Conservation (phyloP, 2,113 vertebrate genomes). For the Platysteira castanea region DNA sequence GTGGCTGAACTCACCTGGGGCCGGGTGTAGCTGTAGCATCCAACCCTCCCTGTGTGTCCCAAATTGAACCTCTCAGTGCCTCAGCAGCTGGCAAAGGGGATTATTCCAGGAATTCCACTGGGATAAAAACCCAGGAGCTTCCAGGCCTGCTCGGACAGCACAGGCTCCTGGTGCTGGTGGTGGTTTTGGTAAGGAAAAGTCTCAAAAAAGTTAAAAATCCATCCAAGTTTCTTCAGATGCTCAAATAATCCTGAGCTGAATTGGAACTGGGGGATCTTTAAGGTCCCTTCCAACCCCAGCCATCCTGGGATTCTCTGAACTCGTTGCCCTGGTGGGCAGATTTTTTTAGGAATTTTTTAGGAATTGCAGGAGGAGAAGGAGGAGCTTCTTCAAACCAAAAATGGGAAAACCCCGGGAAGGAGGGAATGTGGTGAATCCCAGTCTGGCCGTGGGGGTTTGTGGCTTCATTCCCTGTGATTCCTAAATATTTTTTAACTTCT, state of each 20-base stretch:
- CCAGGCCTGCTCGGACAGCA: not conserved
- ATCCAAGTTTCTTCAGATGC: not conserved
- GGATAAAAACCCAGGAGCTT: not conserved
- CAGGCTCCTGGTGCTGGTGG: accelerated
- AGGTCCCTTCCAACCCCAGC: not conserved
- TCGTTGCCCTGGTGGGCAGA: accelerated
- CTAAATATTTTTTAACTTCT: accelerated
- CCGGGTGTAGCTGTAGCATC: not conserved
- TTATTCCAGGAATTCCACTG: not conserved
- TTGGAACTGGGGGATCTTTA: not conserved
- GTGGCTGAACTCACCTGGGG: not conserved
- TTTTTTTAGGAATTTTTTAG: not conserved
- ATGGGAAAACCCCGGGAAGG: accelerated
- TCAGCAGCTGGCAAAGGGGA: not conserved
- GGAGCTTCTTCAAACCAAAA: not conserved
- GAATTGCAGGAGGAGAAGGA: not conserved
- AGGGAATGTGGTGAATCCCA: not conserved
- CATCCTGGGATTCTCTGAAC: not conserved
- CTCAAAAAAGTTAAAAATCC: not conserved
- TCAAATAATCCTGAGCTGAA: accelerated
- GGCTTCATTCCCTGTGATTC: not conserved
- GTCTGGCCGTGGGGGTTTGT: accelerated
- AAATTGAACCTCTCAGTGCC: not conserved
- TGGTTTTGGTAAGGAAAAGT: not conserved
- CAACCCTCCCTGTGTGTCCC: not conserved